Conservation (phyloP, 2,888 invertebrate species). For the Diplazon laetatorius region DNA sequence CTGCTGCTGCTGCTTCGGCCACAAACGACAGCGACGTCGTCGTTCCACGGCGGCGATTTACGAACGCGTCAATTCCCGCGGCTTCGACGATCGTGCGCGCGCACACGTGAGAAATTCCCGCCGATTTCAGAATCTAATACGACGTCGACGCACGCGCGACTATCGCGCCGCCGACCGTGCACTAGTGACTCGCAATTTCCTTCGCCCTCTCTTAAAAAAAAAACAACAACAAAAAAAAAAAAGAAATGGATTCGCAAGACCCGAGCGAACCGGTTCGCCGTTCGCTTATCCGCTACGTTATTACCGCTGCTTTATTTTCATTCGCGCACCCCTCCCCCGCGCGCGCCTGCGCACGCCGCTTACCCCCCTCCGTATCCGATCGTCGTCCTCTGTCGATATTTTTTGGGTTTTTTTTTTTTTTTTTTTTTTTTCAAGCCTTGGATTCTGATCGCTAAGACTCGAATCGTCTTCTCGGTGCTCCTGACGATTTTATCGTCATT, state of each 20-base stretch:
- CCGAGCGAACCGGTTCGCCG: slow-evolving; percentile 78
- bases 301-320: slow-evolving; percentile 77
- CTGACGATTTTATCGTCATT: slow-evolving; percentile 59
- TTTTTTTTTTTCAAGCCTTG: slow-evolving; percentile 48
- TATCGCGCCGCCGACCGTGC: slow-evolving; percentile 34
- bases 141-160: slow-evolving; percentile 61
- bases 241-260: slow-evolving; percentile 55
- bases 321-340: slow-evolving; percentile 70
- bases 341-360: slow-evolving; percentile 24
- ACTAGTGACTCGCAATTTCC: slow-evolving; percentile 54
- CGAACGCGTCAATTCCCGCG: too few relatives aligned
- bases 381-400: slow-evolving; percentile 29
- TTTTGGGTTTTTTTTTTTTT: slow-evolving; percentile 39
- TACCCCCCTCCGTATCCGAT: slow-evolving; percentile 22
- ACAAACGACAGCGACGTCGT: slow-evolving; percentile 32
- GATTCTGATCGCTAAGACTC: slow-evolving; percentile 45
- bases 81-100: too few relatives aligned
- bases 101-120: slow-evolving; percentile 54
- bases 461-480: slow-evolving; percentile 41
- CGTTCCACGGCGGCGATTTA: slow-evolving; percentile 6
- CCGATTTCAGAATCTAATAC: slow-evolving; percentile 49
- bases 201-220: slow-evolving; percentile 56
- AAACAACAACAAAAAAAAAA: too few relatives aligned
- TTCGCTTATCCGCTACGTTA: slow-evolving; percentile 63
- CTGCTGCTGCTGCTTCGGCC: slow-evolving; percentile 10